Conservation (phyloP, 2,113 vertebrate genomes). For the Seriola quinqueradiata region DNA sequence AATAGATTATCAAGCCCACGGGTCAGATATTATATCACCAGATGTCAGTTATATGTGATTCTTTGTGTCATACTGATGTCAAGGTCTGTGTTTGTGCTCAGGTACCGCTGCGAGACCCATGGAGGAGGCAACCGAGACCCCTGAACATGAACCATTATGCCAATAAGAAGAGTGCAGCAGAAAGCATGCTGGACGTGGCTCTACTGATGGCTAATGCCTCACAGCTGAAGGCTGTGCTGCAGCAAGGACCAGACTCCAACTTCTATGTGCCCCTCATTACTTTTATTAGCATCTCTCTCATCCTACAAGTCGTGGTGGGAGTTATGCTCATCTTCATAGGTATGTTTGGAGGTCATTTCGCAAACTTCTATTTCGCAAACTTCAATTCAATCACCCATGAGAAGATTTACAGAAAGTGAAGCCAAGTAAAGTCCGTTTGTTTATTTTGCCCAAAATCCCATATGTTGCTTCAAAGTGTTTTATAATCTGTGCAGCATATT, state of each 20-base stretch:
- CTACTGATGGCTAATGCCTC: slow-evolving; percentile 98
- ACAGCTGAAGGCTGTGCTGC: slow-evolving; percentile 94
- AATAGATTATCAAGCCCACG: not conserved
- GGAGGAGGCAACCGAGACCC: slow-evolving; percentile 62
- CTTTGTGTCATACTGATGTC: slow-evolving; percentile 33
- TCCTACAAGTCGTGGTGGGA: slow-evolving; percentile 91
- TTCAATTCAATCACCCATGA: not conserved
- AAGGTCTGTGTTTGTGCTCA: slow-evolving; percentile 58
- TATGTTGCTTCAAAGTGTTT: not conserved
- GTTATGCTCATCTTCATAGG: slow-evolving; percentile 96
- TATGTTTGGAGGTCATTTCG: slow-evolving; percentile 67
- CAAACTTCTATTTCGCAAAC: not conserved
- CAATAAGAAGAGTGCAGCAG: slow-evolving; percentile 96
- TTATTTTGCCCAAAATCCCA: not conserved
- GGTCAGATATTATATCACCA: not conserved
- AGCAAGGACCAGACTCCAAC: slow-evolving; percentile 87
- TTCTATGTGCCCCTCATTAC: slow-evolving; percentile 90
- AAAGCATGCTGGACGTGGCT: slow-evolving; percentile 98
- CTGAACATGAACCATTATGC: slow-evolving; percentile 97
- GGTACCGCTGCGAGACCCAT: not conserved
- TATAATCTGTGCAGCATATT: no score
- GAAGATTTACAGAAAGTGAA: not conserved
- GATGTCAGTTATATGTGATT: not conserved
- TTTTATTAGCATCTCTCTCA: slow-evolving; percentile 93
- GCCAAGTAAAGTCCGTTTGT: not conserved